Base-by-base conservation (phyloP, 2,797 vertebrate genomes). In the Dryobates pubescens region DNA sequence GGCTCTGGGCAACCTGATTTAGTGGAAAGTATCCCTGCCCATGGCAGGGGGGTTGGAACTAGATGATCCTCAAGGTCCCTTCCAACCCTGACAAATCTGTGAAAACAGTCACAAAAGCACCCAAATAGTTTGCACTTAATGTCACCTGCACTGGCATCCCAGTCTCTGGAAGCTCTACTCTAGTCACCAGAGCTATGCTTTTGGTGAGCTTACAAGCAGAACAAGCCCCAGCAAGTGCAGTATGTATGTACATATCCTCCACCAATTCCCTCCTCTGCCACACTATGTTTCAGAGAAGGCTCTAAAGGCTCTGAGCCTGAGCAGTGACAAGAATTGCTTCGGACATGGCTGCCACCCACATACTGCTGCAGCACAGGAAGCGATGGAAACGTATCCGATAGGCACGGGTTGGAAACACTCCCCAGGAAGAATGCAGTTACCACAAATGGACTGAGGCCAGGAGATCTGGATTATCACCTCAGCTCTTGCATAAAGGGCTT, bases 401-500 rank as follows among this genome's bases (percentile, higher is more conserved):
- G 73, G 56, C 70, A 78, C 3, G 4, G 43, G 72, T 43, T 76
- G 73, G 78, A 87, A 88, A 93, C 23, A 26, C 30, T 67, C 23
- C 57, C 18, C 47, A n/a, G n/a, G 82, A 92, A 92, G 90, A 86
- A 94, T 51, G 63, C 72, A 92, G 47, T 62, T 68, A 78, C 65
- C 80, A 71, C 82, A 86, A 57, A 75, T 45, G 32, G 79, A 82
- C 82, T 3, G 7, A 71, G 79, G 84, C 79, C 76, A 86, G 64
- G 53, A 90, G 53, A 90, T 45, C 20, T 65, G 76, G 73, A 82
- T 92, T 91, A 92, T 88, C 70, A 82, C 87, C 47, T 81, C 79
- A 81, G 76, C 62, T 93, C 92, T 78, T 69, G 67, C 73, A 78
- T 73, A 91, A 89, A 95, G 57, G 75, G 43, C 67, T 87, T 64